Conservation (phyloP, 2,113 vertebrate species). For the Brienomyrus longianalis region DNA sequence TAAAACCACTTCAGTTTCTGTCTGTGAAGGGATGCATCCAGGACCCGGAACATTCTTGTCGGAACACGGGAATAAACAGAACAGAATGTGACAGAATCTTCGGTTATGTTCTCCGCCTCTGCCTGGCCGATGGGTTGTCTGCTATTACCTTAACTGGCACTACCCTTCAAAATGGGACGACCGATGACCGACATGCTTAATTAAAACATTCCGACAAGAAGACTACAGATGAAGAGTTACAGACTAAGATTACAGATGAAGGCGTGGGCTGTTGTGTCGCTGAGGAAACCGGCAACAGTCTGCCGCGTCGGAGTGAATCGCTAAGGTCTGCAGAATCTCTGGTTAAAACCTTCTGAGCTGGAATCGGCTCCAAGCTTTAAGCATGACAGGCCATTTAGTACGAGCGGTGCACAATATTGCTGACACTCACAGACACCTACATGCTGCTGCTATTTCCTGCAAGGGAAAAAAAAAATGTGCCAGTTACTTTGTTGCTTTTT, state of each 20-base stretch:
- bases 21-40: neutral
- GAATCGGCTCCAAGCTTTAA: neutral
- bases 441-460: neutral
- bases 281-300: neutral
- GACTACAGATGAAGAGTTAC: neutral
- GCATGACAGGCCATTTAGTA: neutral
- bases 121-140: neutral
- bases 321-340: neutral
- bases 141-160: neutral
- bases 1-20: neutral
- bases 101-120: neutral
- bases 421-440: neutral
- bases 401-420: neutral
- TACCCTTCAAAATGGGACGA: neutral
- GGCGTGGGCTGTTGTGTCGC: neutral
- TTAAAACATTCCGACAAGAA: neutral
- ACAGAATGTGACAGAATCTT: neutral
- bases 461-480: neutral
- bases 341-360: neutral
- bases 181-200: neutral
- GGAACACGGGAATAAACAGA: neutral
- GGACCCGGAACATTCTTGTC: neutral
- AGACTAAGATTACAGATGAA: neutral
- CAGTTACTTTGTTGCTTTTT: neutral
- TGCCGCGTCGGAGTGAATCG: neutral